Evolutionary conservation across 1,140 invertebrate genomes (phyloP), one percentile per base, ranked within the genome.

Genomic region (Drosophila gunungcola): DNA sequence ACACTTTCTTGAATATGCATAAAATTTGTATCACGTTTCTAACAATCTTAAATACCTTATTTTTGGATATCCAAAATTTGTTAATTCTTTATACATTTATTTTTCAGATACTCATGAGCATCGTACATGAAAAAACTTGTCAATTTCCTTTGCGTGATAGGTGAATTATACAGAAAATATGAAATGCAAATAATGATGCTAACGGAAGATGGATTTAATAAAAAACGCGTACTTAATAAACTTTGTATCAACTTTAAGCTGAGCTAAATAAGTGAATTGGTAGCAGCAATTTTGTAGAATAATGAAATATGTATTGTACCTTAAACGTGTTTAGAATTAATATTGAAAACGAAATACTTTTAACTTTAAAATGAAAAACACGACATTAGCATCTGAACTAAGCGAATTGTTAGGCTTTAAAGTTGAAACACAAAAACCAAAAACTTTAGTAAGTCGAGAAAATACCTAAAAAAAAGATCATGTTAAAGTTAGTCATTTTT

Each of bases 61-160:
- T 1, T 7, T 1, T 7, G 6, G 11, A 7, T 43, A 43, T n/a
- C 0, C 11, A 9, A 27, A 9, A 52, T 25, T 13, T 0, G 29
- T 10, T 62, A 62, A 42, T 42, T 57, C 9, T 0, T 7, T 42
- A 34, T 42, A 2, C 1, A 34, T 68, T 29, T 68, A 48, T 58
- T 4, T 92, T 92, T 0, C 91, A 92, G 91, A 92, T 92, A 92
- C 91, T 80, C 91, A 92, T 80, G 91, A 92, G 78, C 91, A 92
- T 73, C 91, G 91, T 76, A 92, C 91, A 92, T 92, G 91, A 92
- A 92, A 92, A 91, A 91, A 91, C 91, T 89, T 90, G 91, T 92
- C 91, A 92, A 92, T 92, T 92, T 90, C 89, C 78, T 92, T 92
- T 78, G 84, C 91, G 91, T 92, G 91, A 92, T 92, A 92, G 86